These are phyloP conservation scores for Rhinoderma darwinii DNA, from an alignment of 2,113 vertebrate species.

Conservation along the genomic window DNA sequence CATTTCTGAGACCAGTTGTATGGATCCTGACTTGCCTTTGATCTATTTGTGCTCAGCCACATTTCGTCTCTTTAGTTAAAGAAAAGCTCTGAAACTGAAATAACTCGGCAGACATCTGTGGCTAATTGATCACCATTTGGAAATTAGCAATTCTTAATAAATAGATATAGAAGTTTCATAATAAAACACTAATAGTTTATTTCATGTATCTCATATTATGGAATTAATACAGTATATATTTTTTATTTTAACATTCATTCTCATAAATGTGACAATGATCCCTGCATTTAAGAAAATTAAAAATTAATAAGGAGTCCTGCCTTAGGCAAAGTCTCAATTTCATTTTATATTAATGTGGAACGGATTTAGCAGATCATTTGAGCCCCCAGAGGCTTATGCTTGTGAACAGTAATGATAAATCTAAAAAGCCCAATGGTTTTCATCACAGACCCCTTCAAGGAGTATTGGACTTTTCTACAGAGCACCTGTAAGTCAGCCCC, in stretches of 20 bases:
- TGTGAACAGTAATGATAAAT: neutral
- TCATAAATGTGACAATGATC: neutral
- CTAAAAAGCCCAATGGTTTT: neutral
- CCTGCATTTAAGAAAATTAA: neutral
- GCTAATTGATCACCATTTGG: constrained; percentile 29
- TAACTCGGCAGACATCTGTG: neutral
- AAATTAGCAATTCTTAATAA: neutral
- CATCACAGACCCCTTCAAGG: too few species aligned
- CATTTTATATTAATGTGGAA: too few species aligned
- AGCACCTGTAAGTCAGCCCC: too few species aligned
- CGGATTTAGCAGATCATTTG: too few species aligned
- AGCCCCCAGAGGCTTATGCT: too few species aligned
- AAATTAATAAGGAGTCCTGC: neutral
- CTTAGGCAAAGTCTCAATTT: too few species aligned
- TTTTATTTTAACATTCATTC: neutral
- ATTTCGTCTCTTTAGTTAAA: neutral
- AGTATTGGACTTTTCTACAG: too few species aligned
- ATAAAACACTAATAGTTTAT: neutral
- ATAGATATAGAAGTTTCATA: neutral
- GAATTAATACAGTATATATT: neutral
- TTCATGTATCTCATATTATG: neutral
- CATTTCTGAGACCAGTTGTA: constrained; percentile 24
- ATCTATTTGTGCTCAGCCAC: constrained; percentile 14
- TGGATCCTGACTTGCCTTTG: constrained; percentile 30
- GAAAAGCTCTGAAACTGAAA: constrained; percentile 14